These are phyloP conservation scores for Lamellibrachia luymesi DNA, from an alignment of 1,140 invertebrate species.

Conservation along the genomic window DNA sequence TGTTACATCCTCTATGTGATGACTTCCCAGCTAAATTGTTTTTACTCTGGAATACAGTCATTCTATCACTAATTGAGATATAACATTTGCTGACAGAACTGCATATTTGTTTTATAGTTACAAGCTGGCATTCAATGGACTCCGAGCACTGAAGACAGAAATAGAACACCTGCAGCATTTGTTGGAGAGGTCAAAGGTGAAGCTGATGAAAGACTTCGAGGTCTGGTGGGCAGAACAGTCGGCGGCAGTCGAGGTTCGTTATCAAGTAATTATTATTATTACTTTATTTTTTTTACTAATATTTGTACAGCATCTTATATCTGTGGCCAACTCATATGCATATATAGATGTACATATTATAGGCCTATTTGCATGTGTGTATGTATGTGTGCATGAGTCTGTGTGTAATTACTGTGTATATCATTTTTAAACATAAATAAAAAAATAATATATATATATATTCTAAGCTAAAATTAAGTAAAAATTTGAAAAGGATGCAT, in stretches of 20 bases:
- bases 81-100: no score
- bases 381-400: background rate
- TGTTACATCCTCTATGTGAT: no score
- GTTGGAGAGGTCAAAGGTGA: conserved; percentile 54
- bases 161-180: conserved; percentile 57
- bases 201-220: conserved; percentile 58
- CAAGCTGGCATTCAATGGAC: conserved; percentile 46
- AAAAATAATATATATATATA: background rate
- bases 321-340: background rate
- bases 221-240: conserved; percentile 56
- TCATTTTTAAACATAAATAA: background rate
- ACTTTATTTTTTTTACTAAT: background rate
- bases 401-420: background rate
- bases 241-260: conserved; percentile 20
- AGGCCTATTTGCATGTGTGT: background rate
- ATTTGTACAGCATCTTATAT: background rate
- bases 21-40: background rate
- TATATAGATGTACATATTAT: background rate
- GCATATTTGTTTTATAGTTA: conserved; percentile 38
- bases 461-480: no score
- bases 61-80: background rate
- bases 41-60: conserved; percentile 12
- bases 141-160: conserved; percentile 52
- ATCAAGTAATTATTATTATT: background rate
- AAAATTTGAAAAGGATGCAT: no score